A percentile compares a stretch with the other conserved stretches of the same genome.
Conservation (phyloP, 1,140 invertebrate genomes). For the Rhynchophorus ferrugineus region DNA sequence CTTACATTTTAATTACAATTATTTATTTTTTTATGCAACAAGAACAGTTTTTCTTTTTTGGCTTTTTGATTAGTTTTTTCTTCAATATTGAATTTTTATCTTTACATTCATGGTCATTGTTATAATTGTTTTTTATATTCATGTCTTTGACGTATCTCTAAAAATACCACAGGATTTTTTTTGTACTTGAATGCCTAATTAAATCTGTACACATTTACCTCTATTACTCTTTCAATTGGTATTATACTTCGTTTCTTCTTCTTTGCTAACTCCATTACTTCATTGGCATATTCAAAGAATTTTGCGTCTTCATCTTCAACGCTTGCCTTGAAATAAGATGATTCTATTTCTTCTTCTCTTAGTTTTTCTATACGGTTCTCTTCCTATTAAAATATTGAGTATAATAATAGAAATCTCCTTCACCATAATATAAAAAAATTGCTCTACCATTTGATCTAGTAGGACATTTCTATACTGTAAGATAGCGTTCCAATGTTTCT, state of each 20-base stretch:
- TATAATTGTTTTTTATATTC: too few relatives aligned
- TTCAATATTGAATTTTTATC: too few relatives aligned
- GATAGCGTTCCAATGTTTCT: constrained; percentile 31
- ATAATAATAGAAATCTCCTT: not conserved
- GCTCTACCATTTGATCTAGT: constrained; percentile 37
- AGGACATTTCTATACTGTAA: constrained; percentile 40
- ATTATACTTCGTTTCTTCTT: constrained; percentile 30
- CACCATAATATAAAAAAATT: not conserved
- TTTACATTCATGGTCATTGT: too few relatives aligned
- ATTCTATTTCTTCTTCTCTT: constrained; percentile 29
- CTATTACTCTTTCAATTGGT: constrained; percentile 33
- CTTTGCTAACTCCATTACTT: constrained; percentile 33
- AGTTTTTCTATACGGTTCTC: constrained; percentile 38
- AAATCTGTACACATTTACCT: constrained; percentile 20
- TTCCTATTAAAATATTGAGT: not conserved
- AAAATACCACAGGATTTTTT: not conserved
- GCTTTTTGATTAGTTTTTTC: too few relatives aligned
- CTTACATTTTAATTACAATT: too few relatives aligned
- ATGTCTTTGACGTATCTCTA: constrained; percentile 13
- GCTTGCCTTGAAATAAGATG: not conserved
- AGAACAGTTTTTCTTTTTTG: too few relatives aligned
- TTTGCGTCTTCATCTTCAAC: constrained; percentile 28
- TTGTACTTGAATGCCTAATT: not conserved
- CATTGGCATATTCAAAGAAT: constrained; percentile 37
- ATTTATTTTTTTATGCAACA: too few relatives aligned